These are phyloP conservation scores for Eutrigla gurnardus DNA, from an alignment of 2,797 vertebrate genomes.

Conservation along the genomic window DNA sequence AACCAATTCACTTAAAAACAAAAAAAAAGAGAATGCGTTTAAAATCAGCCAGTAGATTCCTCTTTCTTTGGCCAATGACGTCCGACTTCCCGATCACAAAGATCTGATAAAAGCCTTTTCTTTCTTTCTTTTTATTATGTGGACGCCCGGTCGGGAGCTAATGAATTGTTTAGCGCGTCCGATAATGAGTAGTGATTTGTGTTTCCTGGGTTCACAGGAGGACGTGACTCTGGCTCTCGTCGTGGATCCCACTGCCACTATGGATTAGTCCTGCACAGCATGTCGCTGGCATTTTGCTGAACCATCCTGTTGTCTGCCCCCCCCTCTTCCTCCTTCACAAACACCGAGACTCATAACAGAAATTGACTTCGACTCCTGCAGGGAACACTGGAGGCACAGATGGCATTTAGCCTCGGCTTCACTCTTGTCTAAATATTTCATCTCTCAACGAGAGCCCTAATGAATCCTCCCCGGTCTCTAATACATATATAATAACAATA, in stretches of 20 bases:
- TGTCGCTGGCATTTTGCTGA: constrained; percentile 76
- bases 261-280: constrained; percentile 75
- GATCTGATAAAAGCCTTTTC: constrained; percentile 45
- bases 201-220: constrained; percentile 65
- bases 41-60: constrained; percentile 51
- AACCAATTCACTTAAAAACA: constrained; percentile 54
- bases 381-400: constrained; percentile 80
- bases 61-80: constrained; percentile 31
- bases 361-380: constrained; percentile 80
- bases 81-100: constrained; percentile 40
- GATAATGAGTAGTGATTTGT: constrained; percentile 75
- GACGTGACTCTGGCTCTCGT: constrained; percentile 72
- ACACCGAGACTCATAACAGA: constrained; percentile 76
- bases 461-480: constrained; percentile 78
- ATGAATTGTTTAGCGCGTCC: constrained; percentile 73
- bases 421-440: constrained; percentile 82
- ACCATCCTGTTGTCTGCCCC: constrained; percentile 70
- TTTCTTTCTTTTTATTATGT: constrained; percentile 53
- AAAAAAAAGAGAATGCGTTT: constrained; percentile 36
- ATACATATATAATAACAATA: constrained; percentile 72
- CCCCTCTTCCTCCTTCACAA: constrained; percentile 57
- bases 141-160: constrained; percentile 33
- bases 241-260: constrained; percentile 72
- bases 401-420: constrained; percentile 79
- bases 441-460: constrained; percentile 77